A percentile compares a stretch with the other conserved stretches of the same genome.
These are phyloP conservation scores for Rhynchopsitta pachyrhyncha DNA, from an alignment of 2,113 vertebrate species.

Conservation along the genomic window DNA sequence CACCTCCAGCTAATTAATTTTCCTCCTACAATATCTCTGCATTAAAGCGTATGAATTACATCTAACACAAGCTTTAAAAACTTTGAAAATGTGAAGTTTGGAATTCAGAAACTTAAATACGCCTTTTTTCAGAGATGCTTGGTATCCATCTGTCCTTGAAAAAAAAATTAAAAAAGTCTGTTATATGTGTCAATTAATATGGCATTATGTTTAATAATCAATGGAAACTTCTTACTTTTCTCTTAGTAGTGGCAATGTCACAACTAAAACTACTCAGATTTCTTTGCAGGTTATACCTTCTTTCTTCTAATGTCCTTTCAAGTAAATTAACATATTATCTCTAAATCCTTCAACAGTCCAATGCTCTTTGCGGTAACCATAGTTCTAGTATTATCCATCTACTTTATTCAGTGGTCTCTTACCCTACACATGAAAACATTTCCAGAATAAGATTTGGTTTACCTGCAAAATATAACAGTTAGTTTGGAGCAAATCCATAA, in stretches of 20 bases:
- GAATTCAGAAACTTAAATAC: background rate
- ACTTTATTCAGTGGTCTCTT: background rate
- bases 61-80: background rate
- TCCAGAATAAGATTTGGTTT: background rate
- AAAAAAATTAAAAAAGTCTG: background rate
- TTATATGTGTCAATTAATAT: background rate
- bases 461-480: background rate
- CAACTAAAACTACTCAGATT: background rate
- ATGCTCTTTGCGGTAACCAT: background rate
- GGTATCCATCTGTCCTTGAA: background rate
- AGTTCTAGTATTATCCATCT: background rate
- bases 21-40: constrained; percentile 8
- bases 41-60: background rate
- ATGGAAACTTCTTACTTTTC: background rate
- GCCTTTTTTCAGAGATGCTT: background rate
- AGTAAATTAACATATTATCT: background rate
- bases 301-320: background rate
- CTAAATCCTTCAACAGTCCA: background rate
- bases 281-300: background rate
- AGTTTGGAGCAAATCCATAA: background rate
- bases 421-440: background rate
- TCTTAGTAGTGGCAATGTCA: background rate
- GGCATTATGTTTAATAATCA: background rate
- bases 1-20: constrained; percentile 32
- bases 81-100: background rate